These are phyloP conservation scores for Chydorus sphaericus DNA, from an alignment of 2,888 invertebrate species.

Conservation along the genomic window DNA sequence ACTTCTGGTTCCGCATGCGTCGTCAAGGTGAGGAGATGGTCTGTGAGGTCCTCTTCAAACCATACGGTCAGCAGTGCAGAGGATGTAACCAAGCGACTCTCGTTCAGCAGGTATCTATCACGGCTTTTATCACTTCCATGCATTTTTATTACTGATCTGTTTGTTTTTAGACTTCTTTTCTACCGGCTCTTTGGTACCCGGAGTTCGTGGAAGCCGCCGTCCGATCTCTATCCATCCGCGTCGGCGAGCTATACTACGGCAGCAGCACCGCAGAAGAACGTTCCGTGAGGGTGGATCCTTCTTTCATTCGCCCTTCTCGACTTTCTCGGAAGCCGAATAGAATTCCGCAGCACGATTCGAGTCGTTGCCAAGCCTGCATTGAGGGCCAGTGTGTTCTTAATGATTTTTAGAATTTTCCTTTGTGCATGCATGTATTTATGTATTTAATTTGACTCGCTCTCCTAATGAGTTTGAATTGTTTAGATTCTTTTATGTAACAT, in stretches of 20 bases:
- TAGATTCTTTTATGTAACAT: no score
- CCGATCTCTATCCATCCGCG: not conserved
- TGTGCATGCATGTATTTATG: no score
- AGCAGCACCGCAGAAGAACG: not conserved
- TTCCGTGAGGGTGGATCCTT: not conserved
- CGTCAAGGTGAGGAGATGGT: conserved; percentile 21
- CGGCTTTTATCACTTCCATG: not conserved
- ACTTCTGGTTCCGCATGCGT: conserved; percentile 31
- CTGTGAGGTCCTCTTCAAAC: conserved; percentile 30
- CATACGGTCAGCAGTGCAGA: conserved; percentile 33
- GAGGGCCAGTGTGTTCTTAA: not conserved
- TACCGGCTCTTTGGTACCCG: not conserved
- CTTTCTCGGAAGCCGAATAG: not conserved
- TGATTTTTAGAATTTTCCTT: no score
- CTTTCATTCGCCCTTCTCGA: not conserved
- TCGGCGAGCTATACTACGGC: not conserved
- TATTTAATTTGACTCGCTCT: no score
- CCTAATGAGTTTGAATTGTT: no score
- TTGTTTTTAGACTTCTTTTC: not conserved
- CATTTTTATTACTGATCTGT: not conserved
- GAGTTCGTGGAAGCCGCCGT: not conserved
- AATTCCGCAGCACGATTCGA: not conserved
- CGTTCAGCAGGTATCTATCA: not conserved
- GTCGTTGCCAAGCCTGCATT: not conserved
- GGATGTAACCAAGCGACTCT: conserved; percentile 21